These are phyloP conservation scores for Pseudochirops cupreus DNA, from an alignment of 2,797 vertebrate species.

Conservation along the genomic window DNA sequence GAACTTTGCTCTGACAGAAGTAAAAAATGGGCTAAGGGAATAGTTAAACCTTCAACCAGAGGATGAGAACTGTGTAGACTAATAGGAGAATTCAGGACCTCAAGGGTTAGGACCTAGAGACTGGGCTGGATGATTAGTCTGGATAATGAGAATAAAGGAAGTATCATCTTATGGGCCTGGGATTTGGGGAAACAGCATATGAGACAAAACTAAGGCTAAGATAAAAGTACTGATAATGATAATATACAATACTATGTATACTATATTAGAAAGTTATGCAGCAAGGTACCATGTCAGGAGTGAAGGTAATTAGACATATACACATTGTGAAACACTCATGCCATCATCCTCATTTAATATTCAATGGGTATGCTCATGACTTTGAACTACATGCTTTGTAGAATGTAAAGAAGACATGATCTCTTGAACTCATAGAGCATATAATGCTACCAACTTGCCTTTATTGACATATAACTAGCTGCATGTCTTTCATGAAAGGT, in stretches of 20 bases:
- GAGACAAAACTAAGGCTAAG: not conserved
- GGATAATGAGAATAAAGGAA: not conserved
- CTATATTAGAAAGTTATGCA: not conserved
- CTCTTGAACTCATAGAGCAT: not conserved
- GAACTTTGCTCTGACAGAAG: not conserved
- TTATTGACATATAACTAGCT: not conserved
- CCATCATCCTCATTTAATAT: not conserved
- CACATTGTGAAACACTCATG: not conserved
- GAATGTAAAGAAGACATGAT: not conserved
- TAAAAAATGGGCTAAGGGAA: not conserved
- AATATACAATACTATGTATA: not conserved
- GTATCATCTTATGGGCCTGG: not conserved
- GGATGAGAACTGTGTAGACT: not conserved
- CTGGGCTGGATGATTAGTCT: not conserved
- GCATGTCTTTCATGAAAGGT: not conserved
- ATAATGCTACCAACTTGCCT: not conserved
- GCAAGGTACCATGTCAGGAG: not conserved
- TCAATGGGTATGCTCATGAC: not conserved
- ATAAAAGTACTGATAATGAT: not conserved
- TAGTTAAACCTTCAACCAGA: not conserved
- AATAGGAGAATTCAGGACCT: not conserved
- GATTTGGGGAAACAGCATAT: not conserved
- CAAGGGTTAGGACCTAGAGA: not conserved
- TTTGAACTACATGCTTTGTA: conserved; percentile 10
- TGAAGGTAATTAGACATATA: not conserved